Conservation (phyloP, 2,888 invertebrate genomes). For the Schrankia costaestrigalis region DNA sequence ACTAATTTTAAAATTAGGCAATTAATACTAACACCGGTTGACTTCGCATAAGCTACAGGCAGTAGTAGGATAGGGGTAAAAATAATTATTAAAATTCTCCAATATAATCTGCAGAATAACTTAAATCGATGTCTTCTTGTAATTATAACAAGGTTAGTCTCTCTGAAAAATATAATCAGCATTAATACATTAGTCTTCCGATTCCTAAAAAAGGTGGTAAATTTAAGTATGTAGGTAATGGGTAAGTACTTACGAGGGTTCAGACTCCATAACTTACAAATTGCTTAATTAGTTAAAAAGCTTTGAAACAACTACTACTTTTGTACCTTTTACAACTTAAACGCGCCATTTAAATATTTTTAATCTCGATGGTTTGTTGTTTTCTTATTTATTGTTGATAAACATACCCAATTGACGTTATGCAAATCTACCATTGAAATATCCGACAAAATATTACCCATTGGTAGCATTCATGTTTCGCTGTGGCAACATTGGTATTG, state of each 20-base stretch:
- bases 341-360: too few species aligned
- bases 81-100: slow-evolving; percentile 46
- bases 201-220: not conserved
- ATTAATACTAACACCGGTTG: slow-evolving; percentile 43
- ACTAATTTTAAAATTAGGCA: not conserved
- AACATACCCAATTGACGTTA: too few species aligned
- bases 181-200: not conserved
- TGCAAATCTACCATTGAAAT: too few species aligned
- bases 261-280: slow-evolving; percentile 3
- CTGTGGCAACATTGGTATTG: slow-evolving; percentile 14
- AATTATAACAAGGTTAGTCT: slow-evolving; percentile 49
- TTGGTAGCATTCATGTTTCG: slow-evolving; percentile 20
- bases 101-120: slow-evolving; percentile 50
- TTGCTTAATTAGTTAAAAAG: too few species aligned
- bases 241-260: slow-evolving; percentile 5
- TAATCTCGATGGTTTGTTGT: slow-evolving; percentile 25
- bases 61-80: slow-evolving; percentile 47
- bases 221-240: too few species aligned
- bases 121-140: slow-evolving; percentile 42
- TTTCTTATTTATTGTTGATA: too few species aligned
- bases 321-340: too few species aligned
- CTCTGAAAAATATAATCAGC: slow-evolving; percentile 36
- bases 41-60: slow-evolving; percentile 46
- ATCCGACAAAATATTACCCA: too few species aligned
- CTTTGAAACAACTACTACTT: too few species aligned